Percentiles rank a stretch among this genome's conserved stretches.
Evolutionary conservation across 2,888 invertebrate genomes (phyloP).

Genomic region (Andrena minutula): DNA sequence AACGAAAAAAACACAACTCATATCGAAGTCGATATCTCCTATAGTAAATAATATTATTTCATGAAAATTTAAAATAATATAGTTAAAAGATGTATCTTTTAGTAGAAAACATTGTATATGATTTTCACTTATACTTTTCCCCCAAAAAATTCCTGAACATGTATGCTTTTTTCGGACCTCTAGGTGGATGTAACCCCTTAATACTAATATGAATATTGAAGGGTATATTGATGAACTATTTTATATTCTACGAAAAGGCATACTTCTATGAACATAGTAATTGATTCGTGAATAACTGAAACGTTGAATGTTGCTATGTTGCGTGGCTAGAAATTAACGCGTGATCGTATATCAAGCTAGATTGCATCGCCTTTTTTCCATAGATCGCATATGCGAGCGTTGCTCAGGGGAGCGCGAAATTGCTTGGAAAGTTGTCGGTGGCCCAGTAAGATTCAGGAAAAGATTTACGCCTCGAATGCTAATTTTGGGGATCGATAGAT

Average conservation of each 20-base stretch:
- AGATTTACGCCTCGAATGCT: conserved; percentile 80
- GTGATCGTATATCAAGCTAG: conserved; percentile 32
- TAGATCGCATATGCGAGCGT: conserved; percentile 52
- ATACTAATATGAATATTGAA: too few species aligned
- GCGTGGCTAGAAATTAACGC: conserved; percentile 14
- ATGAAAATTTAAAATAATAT: too few species aligned
- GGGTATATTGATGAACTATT: background rate
- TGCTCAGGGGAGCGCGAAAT: conserved; percentile 46
- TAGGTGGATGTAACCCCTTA: too few species aligned
- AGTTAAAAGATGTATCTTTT: too few species aligned
- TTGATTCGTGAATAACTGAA: background rate
- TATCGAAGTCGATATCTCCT: too few species aligned
- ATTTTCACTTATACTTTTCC: too few species aligned
- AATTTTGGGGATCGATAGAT: conserved; percentile 76
- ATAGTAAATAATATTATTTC: too few species aligned
- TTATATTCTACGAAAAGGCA: background rate
- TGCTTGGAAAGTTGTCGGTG: conserved; percentile 58
- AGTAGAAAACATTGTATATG: too few species aligned
- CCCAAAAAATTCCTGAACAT: too few species aligned
- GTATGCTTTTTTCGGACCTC: too few species aligned
- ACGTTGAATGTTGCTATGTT: too few species aligned
- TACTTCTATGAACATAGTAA: background rate
- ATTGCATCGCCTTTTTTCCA: conserved; percentile 34
- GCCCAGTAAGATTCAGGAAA: conserved; percentile 46
- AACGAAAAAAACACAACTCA: too few species aligned